Percentiles rank a stretch among this genome's conserved stretches.
Evolutionary conservation across 2,113 vertebrate species (phyloP).

Genomic region (Hyla sarda): DNA sequence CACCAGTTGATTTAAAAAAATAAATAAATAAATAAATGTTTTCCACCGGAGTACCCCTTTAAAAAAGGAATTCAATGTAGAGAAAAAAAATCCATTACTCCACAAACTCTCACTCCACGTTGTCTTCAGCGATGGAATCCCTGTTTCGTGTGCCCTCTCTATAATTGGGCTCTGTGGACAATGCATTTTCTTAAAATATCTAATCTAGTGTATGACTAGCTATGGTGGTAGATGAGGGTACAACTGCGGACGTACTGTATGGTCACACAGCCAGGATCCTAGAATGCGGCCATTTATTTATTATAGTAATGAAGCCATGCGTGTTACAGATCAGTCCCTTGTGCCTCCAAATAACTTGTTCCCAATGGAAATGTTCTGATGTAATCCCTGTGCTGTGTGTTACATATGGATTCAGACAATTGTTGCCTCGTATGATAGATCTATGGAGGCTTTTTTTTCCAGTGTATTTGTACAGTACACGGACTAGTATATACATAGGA

Average conservation of each 20-base stretch:
- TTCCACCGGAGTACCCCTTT: too few relatives aligned
- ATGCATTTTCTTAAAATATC: too few relatives aligned
- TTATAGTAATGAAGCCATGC: neutral
- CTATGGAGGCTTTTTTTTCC: neutral
- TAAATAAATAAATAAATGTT: too few relatives aligned
- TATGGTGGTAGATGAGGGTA: too few relatives aligned
- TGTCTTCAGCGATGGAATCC: too few relatives aligned
- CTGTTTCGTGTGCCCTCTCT: too few relatives aligned
- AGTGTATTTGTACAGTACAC: neutral
- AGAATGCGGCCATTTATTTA: neutral
- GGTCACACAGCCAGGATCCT: neutral
- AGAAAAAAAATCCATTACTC: too few relatives aligned
- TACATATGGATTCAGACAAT: neutral
- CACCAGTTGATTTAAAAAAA: too few relatives aligned
- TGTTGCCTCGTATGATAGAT: neutral
- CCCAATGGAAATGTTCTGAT: constrained; percentile 22
- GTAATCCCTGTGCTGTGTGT: neutral
- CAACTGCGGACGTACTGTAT: neutral
- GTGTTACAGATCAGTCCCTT: constrained; percentile 24
- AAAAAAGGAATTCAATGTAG: too few relatives aligned
- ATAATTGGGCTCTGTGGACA: too few relatives aligned
- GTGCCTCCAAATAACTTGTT: neutral
- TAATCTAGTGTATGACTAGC: too few relatives aligned
- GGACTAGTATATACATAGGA: neutral
- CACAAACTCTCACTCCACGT: too few relatives aligned